Conservation (phyloP, 2,797 vertebrate species). For the Loriculus beryllinus region DNA sequence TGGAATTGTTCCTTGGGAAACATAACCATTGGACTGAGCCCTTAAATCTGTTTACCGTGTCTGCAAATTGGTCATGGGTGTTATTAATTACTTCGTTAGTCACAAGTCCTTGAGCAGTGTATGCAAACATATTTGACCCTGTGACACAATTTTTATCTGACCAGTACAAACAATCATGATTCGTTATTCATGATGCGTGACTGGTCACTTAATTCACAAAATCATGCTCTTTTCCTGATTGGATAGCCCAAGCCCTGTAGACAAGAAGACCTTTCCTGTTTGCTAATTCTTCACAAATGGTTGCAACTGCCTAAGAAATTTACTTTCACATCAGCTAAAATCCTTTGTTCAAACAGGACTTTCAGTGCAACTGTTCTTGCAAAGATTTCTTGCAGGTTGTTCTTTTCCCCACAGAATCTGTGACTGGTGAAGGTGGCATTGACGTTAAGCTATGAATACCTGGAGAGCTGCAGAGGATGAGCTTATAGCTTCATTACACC, state of each 20-base stretch:
- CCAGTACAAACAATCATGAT: neutral
- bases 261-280: neutral
- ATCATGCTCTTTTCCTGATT: neutral
- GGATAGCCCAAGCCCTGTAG: neutral
- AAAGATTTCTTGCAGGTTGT: neutral
- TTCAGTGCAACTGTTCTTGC: neutral
- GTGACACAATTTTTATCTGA: conserved; percentile 33
- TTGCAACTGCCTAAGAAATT: neutral
- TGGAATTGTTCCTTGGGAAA: neutral
- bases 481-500: neutral
- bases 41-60: neutral
- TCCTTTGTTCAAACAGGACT: neutral
- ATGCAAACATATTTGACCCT: conserved; percentile 51
- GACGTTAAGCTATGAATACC: neutral
- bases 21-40: neutral
- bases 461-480: neutral
- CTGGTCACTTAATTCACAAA: neutral
- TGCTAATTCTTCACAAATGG: neutral
- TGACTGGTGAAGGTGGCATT: rapidly evolving
- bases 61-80: neutral
- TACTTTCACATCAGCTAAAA: neutral
- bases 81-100: conserved; percentile 10
- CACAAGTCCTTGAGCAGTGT: conserved; percentile 24
- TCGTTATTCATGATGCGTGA: rapidly evolving
- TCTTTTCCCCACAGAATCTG: neutral